These are phyloP conservation scores for Diorhabda sublineata DNA, from an alignment of 1,140 invertebrate genomes.

Conservation along the genomic window DNA sequence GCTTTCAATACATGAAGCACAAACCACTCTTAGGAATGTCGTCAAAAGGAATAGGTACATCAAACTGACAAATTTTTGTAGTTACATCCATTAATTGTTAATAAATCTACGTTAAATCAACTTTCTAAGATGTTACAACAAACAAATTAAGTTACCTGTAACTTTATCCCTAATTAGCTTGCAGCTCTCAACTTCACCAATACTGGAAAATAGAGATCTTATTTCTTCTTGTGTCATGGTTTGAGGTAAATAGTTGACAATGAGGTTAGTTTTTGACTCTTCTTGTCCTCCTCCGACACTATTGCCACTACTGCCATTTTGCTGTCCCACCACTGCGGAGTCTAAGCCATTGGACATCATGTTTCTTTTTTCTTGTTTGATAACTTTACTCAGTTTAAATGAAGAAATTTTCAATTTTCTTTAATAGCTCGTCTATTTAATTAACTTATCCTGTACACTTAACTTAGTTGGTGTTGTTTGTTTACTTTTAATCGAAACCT, in stretches of 20 bases:
- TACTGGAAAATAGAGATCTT: slow-evolving; percentile 92
- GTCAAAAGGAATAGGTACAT: no score
- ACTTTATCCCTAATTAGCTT: slow-evolving; percentile 98
- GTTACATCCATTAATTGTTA: no score
- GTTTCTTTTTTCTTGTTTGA: background rate
- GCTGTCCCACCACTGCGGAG: slow-evolving; percentile 57
- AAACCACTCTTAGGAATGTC: no score
- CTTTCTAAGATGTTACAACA: no score
- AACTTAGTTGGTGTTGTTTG: slow-evolving; percentile 20
- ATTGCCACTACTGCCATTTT: slow-evolving; percentile 65
- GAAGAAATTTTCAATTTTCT: slow-evolving; percentile 33
- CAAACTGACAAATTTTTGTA: no score
- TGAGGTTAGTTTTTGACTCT: slow-evolving; percentile 96
- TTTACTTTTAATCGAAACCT: slow-evolving; percentile 4
- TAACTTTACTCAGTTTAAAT: slow-evolving; percentile 35
- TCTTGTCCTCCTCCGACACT: slow-evolving; percentile 68
- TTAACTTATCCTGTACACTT: slow-evolving; percentile 20
- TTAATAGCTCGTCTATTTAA: slow-evolving; percentile 33
- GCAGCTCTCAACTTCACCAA: slow-evolving; percentile 98
- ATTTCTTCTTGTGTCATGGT: slow-evolving; percentile 99
- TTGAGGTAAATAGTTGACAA: slow-evolving; percentile 99
- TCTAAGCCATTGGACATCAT: slow-evolving; percentile 86
- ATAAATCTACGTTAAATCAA: no score
- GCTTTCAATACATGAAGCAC: no score
- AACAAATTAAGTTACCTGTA: slow-evolving; percentile 65